A percentile compares a stretch with the other conserved stretches of the same genome.
phyloP scores from a whole-genome alignment of 2,113 vertebrate species.

The Scopus umbretta region DNA sequence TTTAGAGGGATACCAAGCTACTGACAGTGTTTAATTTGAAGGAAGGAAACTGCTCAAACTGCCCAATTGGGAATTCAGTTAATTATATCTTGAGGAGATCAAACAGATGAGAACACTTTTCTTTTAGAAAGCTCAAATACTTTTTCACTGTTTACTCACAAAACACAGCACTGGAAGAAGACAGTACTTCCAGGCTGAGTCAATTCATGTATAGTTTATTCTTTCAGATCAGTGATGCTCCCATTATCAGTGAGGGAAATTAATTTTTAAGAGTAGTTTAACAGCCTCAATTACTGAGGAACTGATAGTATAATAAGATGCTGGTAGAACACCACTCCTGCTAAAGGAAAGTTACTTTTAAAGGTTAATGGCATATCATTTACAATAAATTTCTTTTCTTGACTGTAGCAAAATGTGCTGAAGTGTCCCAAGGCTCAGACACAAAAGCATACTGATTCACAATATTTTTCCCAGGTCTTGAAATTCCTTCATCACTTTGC shows the following conservation, averaged over 20 bases:
- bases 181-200: not conserved
- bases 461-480: not conserved
- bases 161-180: not conserved
- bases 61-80: not conserved
- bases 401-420: not conserved
- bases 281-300: not conserved
- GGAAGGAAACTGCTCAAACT: not conserved
- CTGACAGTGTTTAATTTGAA: not conserved
- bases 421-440: not conserved
- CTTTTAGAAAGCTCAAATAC: not conserved
- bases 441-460: not conserved
- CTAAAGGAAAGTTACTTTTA: conserved; percentile 29
- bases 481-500: not conserved
- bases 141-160: not conserved
- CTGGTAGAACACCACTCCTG: not conserved
- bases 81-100: not conserved
- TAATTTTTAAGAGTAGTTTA: not conserved
- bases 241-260: not conserved
- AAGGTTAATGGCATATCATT: not conserved
- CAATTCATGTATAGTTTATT: not conserved
- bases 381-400: not conserved
- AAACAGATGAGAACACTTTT: not conserved
- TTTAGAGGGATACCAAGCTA: not conserved
- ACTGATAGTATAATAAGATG: not conserved
- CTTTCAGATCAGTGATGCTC: not conserved